Evolutionary conservation across 1,140 invertebrate species (phyloP).

Genomic region (Pseudomyrmex pallidus): DNA sequence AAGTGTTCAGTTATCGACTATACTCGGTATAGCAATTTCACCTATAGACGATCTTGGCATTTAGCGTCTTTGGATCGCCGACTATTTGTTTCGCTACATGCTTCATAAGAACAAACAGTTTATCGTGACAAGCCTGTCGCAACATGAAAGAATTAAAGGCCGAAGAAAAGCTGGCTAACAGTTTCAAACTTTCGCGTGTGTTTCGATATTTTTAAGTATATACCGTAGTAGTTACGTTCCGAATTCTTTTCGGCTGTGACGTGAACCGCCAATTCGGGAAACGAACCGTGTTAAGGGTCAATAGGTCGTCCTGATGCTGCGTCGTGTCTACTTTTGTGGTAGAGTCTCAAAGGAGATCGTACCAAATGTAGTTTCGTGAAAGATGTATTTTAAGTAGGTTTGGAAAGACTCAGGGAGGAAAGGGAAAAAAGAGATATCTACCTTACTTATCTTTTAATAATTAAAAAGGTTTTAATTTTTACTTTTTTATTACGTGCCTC

Average conservation of each 20-base stretch:
- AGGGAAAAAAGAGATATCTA: no score
- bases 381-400: no score
- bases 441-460: no score
- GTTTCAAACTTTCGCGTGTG: no score
- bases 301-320: slow-evolving; percentile 14
- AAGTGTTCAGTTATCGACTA: slow-evolving; percentile 65
- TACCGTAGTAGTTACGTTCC: neutral
- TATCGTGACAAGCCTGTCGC: neutral
- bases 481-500: no score
- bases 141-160: neutral
- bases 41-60: slow-evolving; percentile 55
- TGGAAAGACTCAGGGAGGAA: no score
- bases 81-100: slow-evolving; percentile 13
- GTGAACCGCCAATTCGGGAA: neutral
- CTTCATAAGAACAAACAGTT: neutral
- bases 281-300: slow-evolving; percentile 20
- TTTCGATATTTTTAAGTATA: neutral
- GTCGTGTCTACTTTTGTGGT: no score
- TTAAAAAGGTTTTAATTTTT: no score
- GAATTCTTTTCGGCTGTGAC: neutral
- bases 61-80: slow-evolving; percentile 17
- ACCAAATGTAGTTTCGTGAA: neutral
- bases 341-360: neutral
- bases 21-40: slow-evolving; percentile 18
- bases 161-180: no score